A percentile compares a stretch with the other conserved stretches of the same genome.
Conservation (phyloP, 2,113 vertebrate genomes). For the Martes martes region DNA sequence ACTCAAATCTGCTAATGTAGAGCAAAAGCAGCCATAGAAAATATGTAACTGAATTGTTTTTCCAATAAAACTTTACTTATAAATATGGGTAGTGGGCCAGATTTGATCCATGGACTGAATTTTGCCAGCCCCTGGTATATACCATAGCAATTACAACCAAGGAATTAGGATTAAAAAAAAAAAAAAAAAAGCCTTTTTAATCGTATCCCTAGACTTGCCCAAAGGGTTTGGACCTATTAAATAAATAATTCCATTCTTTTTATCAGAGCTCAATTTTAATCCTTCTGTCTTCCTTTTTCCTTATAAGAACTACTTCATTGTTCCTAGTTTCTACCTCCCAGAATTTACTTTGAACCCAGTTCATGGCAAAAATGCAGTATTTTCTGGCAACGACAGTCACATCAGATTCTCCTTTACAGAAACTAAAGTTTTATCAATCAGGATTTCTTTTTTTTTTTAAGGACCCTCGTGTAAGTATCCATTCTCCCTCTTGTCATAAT, state of each 20-base stretch:
- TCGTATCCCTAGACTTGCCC: background rate
- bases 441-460: no score
- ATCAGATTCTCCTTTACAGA: background rate
- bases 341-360: background rate
- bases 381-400: background rate
- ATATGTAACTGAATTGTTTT: background rate
- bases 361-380: background rate
- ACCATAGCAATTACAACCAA: background rate
- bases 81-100: background rate
- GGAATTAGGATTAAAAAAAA: background rate
- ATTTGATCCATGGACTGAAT: background rate
- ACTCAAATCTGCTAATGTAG: background rate
- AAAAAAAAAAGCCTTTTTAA: background rate
- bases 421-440: background rate
- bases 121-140: background rate
- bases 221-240: background rate
- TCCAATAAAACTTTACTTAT: background rate
- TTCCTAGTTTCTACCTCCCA: background rate
- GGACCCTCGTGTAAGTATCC: background rate
- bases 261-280: background rate
- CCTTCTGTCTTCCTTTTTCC: background rate
- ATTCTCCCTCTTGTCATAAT: background rate
- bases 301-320: background rate
- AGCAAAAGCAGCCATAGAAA: background rate
- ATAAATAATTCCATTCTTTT: background rate